Evolutionary conservation across 1,140 invertebrate species (phyloP).

Genomic region (Atta cephalotes): DNA sequence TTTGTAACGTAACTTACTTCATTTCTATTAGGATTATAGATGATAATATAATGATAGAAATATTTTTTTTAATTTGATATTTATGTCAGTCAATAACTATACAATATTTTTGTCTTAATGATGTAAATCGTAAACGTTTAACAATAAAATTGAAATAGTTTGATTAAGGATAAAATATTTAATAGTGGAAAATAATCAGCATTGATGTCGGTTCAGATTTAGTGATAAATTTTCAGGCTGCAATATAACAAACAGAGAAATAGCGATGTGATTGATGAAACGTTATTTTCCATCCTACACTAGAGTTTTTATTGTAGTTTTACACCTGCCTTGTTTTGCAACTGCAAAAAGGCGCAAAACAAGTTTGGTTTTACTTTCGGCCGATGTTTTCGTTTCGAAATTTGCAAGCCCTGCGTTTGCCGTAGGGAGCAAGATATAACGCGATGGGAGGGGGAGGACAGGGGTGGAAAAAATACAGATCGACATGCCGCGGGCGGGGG

Average conservation of each 20-base stretch:
- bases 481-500: slow-evolving; percentile 73
- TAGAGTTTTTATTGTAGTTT: slow-evolving; percentile 60
- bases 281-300: slow-evolving; percentile 43
- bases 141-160: neutral
- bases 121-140: neutral
- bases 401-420: slow-evolving; percentile 71
- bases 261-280: slow-evolving; percentile 53
- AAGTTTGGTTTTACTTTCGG: slow-evolving; percentile 60
- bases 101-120: neutral
- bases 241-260: slow-evolving; percentile 37
- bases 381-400: slow-evolving; percentile 82
- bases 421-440: slow-evolving; percentile 56
- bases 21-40: too few species aligned
- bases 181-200: neutral
- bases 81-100: too few species aligned
- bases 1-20: too few species aligned
- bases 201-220: neutral
- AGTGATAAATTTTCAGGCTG: slow-evolving; percentile 21
- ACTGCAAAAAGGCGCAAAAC: slow-evolving; percentile 31
- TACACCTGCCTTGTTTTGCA: slow-evolving; percentile 52
- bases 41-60: too few species aligned
- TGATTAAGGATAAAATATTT: neutral
- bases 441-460: slow-evolving; percentile 47
- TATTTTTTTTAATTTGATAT: too few species aligned
- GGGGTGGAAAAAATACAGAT: slow-evolving; percentile 79